Base-by-base conservation (phyloP, 1,140 invertebrate genomes). In the Drosophila kikkawai region DNA sequence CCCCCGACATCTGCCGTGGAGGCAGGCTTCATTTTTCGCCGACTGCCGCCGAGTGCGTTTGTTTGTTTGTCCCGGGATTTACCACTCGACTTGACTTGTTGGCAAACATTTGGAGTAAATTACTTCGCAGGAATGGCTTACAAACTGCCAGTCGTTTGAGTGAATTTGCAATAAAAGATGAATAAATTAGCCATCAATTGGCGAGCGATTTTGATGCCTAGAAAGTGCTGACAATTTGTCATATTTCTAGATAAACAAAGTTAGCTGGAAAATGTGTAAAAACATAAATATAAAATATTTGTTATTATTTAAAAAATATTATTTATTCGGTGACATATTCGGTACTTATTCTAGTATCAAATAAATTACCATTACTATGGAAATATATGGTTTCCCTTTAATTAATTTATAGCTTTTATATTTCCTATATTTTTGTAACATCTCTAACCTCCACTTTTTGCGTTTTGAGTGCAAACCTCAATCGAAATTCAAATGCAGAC, bases 41-140 rank as follows among this genome's bases (percentile, higher is more conserved):
- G 13, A 13, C 17, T 36, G 50, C 34, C 58, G 50, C 34, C 58
- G 39, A 47, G 44, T 36, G 17, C 22, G 36, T 64, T 11, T 42
- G 50, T 26, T 69, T 51, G 53, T 79, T 64, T 79, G 32, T 22
- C 36, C 22, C 9, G 44, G 48, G 64, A 69, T 58, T 70, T 78
- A 15, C 65, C 66, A 47, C 17, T 81, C 50, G 34, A 61, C 37
- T 78, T 63, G 58, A 82, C 74, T 82, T 82, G 79, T 67, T 78
- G 79, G 67, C 45, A 3, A 37, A 39, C 39, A 69, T 41, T 39
- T 29, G 37, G 36, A 61, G 64, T 74, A 73, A 74, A 74, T 74
- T 74, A 74, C 67, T 50, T 37, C 7, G 44, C 36, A 36, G 53
- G 67, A 71, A 55, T 50, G 68, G 67, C 34, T 36, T 53, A 15